Evolutionary conservation across 1,140 invertebrate genomes (phyloP), one percentile per base, ranked within the genome.

Genomic region (Whitmania pigra): DNA sequence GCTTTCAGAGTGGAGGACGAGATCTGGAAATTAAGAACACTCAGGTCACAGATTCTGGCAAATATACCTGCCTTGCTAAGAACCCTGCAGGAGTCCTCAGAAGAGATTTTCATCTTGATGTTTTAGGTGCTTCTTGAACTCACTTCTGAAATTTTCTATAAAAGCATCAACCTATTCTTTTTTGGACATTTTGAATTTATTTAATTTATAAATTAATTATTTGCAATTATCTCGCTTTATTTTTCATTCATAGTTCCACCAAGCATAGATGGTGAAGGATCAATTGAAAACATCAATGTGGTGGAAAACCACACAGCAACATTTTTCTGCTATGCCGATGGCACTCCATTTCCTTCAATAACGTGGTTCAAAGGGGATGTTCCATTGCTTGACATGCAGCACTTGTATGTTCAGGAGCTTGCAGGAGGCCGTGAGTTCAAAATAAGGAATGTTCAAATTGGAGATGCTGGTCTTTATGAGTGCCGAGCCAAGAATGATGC

Each of bases 11-110:
- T 36, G 74, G 76, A n/a, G 76, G 77, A 18, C 49, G 71, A 53
- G 63, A 76, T 17, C 72, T 82, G 20, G 75, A 79, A 73, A 77
- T 81, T 60, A n/a, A 71, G 5, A 69, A 72, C 40, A 54, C 77
- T 0, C 67, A 74, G 13, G 71, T 77, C 18, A 20, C 67, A 17
- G 77, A 81, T 70, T 74, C 75, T 6, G 79, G 76, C 4, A 67
- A 76, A 25, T 86, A 85, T 75, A 84, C 81, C 9, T 86, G 86
- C 77, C 71, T 80, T 67, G 85, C 85, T n/a, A 75, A 76, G 11
- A 86, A 86, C 77, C 84, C 83, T 74, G 84, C 84, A n/a, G 85
- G 85, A 6, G 77, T 78, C 72, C 75, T 82, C 36, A 76, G 78
- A 29, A 81, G 82, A 53, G 81, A 82, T 18, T 85, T 83, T 77